Evolutionary conservation across 2,888 invertebrate genomes (phyloP).

Genomic region (Clistopyga incitator): DNA sequence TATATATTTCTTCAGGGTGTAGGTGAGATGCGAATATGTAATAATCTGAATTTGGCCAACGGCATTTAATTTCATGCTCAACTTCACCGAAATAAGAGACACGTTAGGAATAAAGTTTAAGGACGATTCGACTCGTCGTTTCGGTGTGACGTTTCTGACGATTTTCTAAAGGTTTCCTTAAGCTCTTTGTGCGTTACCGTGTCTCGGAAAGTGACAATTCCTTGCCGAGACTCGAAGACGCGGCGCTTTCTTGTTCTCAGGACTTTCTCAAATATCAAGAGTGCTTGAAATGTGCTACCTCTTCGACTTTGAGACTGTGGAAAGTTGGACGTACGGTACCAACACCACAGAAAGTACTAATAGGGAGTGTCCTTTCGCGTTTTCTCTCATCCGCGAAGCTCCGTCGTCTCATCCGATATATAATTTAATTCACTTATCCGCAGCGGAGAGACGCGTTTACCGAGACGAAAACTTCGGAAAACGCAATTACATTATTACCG

Average conservation of each 20-base stretch:
- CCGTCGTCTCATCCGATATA: constrained; percentile 19
- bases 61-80: constrained; percentile 59
- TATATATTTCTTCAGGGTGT: constrained; percentile 26
- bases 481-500: constrained; percentile 39
- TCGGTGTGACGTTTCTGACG: constrained; percentile 15
- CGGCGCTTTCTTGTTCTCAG: constrained; percentile 2
- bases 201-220: constrained; percentile 14
- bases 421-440: constrained; percentile 32
- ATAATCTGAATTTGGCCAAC: constrained; percentile 17
- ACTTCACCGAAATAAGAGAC: constrained; percentile 52
- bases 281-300: constrained; percentile 7
- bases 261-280: constrained; percentile 1
- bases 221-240: background rate
- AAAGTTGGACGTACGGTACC: background rate
- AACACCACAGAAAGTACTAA: background rate
- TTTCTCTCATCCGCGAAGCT: constrained; percentile 6
- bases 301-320: background rate
- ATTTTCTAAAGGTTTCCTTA: background rate
- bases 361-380: background rate
- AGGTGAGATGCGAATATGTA: constrained; percentile 1
- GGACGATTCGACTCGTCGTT: constrained; percentile 1
- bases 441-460: background rate
- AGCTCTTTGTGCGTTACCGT: background rate
- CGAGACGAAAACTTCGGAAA: constrained; percentile 31
- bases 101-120: constrained; percentile 24